Evolutionary conservation across 1,140 invertebrate species (phyloP), one percentile per base, ranked within the genome.

Genomic region (Trichomalopsis sarcophagae): DNA sequence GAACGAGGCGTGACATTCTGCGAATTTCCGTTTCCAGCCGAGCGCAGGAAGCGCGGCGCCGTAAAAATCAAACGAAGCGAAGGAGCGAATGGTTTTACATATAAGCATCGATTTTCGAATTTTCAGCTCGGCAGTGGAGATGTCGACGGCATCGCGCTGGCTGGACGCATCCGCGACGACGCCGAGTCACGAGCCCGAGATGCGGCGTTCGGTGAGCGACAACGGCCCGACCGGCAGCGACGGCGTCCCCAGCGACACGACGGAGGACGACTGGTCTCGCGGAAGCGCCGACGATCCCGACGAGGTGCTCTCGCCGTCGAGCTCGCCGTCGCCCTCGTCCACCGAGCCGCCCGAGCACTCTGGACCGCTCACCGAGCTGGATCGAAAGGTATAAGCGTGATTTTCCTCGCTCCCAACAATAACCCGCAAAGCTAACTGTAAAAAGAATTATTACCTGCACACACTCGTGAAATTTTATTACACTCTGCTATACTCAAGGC

Each of bases 191-290:
- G 91, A 93, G 23, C 81, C 91, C 7, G 92, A 92, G 80, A 92
- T 92, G 89, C 91, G 90, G 77, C 90, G 91, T 86, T 94, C 91
- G 79, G 94, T 92, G 7, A 94, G 93, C 85, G 94, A 94, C 55
- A 93, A 93, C 79, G 92, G 92, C 2, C 93, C 93, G 6, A 89
- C 92, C 6, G 94, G 94, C 44, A 95, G 94, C 85, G 95, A 96
- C 50, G 95, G 94, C 2, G 94, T 95, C 21, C 95, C 94, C 36
- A 96, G 95, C 89, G 95, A 94, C 89, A 94, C 93, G 10, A 95
- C 95, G 3, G 95, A 95, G 90, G 96, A 96, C 89, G 95, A 96
- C 81, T 96, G 95, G 95, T 96, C 95, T 81, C 92, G 94, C 85
- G 94, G 95, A 76, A 95, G 95, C 88, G 93, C 94, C n/a, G 94